Evolutionary conservation across 2,888 invertebrate genomes (phyloP).

Genomic region (Sericinus montela): DNA sequence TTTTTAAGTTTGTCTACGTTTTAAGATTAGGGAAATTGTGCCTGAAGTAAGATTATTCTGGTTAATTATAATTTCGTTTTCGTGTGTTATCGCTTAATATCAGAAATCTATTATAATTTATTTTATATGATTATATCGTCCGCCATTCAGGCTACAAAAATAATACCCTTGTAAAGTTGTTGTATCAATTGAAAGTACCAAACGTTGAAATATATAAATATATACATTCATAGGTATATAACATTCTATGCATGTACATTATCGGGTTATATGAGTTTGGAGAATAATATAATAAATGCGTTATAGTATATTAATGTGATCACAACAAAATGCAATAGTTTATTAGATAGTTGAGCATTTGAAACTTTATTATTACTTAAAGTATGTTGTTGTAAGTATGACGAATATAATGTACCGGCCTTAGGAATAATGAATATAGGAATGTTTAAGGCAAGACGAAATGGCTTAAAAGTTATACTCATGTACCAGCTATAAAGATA

Average conservation of each 20-base stretch:
- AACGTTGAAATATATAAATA: background rate
- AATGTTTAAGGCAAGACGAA: conserved; percentile 51
- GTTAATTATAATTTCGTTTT: conserved; percentile 24
- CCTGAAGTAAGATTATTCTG: conserved; percentile 49
- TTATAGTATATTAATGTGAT: conserved; percentile 42
- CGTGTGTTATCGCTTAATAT: conserved; percentile 12
- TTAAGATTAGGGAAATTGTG: conserved; percentile 68
- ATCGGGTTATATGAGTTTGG: conserved; percentile 21
- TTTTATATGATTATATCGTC: background rate
- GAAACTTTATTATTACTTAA: conserved; percentile 66
- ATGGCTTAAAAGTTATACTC: conserved; percentile 61
- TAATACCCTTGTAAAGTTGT: background rate
- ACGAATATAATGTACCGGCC: conserved; percentile 70
- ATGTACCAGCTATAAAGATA: conserved; percentile 50
- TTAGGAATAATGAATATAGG: conserved; percentile 62
- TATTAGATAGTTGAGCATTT: conserved; percentile 65
- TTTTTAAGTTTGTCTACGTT: conserved; percentile 17
- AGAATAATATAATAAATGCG: conserved; percentile 10
- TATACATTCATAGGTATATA: background rate
- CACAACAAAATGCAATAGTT: conserved; percentile 56
- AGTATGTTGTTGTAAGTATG: conserved; percentile 69
- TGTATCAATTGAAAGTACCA: background rate
- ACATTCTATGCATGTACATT: conserved; percentile 21
- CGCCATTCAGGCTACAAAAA: background rate
- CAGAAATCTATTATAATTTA: conserved; percentile 25